Percentiles rank a stretch among this genome's conserved stretches.
Conservation (phyloP, 2,888 invertebrate species). For the Kuschelorhynchus macadamiae region DNA sequence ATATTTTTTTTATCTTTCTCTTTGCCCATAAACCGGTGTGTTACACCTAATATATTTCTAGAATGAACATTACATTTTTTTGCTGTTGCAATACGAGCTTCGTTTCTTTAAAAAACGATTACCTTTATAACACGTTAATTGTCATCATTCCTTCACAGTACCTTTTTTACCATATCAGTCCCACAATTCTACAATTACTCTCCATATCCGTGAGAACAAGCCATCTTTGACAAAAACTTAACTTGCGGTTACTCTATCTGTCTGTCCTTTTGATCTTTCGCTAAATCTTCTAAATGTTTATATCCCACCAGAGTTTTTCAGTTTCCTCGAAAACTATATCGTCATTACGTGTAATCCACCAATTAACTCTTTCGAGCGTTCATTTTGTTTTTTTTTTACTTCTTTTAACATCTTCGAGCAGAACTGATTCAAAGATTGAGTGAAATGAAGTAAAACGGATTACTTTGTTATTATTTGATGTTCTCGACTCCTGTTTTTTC, state of each 20-base stretch:
- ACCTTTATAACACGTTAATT: not conserved
- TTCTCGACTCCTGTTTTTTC: conserved; percentile 24
- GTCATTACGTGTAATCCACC: conserved; percentile 29
- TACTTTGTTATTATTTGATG: conserved; percentile 41
- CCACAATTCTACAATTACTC: conserved; percentile 28
- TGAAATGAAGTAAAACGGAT: conserved; percentile 35
- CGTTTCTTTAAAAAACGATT: too few relatives aligned
- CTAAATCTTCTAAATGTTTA: conserved; percentile 36
- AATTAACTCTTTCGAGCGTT: conserved; percentile 26
- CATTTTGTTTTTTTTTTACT: conserved; percentile 18
- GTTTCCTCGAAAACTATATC: conserved; percentile 38
- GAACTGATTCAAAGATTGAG: conserved; percentile 33
- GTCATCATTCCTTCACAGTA: not conserved
- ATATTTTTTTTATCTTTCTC: too few relatives aligned
- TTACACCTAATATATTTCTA: too few relatives aligned
- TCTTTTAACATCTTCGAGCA: conserved; percentile 20
- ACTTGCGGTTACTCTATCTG: conserved; percentile 30
- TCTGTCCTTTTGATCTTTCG: conserved; percentile 29
- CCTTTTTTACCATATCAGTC: conserved; percentile 6
- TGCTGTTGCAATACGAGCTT: too few relatives aligned
- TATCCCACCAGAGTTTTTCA: conserved; percentile 33
- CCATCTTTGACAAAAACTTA: conserved; percentile 18
- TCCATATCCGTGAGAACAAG: conserved; percentile 35
- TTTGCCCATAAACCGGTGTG: too few relatives aligned
- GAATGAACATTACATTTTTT: too few relatives aligned